phyloP scores from a whole-genome alignment of 2,797 vertebrate species.

The Bovichtus variegatus region DNA sequence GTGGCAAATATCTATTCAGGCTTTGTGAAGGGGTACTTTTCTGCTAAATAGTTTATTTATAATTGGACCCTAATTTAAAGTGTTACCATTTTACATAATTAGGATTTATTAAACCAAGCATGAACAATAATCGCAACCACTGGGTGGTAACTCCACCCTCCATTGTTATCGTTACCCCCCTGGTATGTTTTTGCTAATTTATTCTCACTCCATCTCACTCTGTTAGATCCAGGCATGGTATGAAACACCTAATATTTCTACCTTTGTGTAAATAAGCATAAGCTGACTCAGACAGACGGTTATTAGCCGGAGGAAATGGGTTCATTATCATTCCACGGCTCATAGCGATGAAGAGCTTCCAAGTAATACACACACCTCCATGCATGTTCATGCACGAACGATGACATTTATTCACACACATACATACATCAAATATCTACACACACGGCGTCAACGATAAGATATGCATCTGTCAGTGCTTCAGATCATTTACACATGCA shows the following conservation, averaged over 20 bases:
- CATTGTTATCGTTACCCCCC: conserved; percentile 34
- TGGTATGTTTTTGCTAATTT: conserved; percentile 18
- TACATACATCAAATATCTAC: background rate
- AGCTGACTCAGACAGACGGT: conserved; percentile 39
- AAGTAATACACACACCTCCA: conserved; percentile 35
- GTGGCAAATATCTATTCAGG: conserved; percentile 1
- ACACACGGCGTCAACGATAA: background rate
- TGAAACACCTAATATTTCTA: conserved; percentile 59
- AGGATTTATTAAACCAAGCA: conserved; percentile 17
- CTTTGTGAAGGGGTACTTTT: conserved; percentile 2
- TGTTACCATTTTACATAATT: conserved; percentile 21
- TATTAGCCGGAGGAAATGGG: conserved; percentile 64
- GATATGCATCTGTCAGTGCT: conserved; percentile 1
- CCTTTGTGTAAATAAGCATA: conserved; percentile 65
- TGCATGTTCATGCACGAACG: background rate
- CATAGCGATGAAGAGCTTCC: conserved; percentile 18
- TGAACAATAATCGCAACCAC: conserved; percentile 6
- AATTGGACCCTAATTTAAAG: conserved; percentile 19
- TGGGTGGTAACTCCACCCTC: conserved; percentile 17
- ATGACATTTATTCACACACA: conserved; percentile 1
- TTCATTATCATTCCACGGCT: conserved; percentile 62
- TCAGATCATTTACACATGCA: background rate
- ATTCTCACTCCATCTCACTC: conserved; percentile 16
- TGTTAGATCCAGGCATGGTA: conserved; percentile 17
- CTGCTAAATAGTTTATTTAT: conserved; percentile 7